These are phyloP conservation scores for Oreortyx pictus DNA, from an alignment of 2,797 vertebrate species.

Conservation along the genomic window DNA sequence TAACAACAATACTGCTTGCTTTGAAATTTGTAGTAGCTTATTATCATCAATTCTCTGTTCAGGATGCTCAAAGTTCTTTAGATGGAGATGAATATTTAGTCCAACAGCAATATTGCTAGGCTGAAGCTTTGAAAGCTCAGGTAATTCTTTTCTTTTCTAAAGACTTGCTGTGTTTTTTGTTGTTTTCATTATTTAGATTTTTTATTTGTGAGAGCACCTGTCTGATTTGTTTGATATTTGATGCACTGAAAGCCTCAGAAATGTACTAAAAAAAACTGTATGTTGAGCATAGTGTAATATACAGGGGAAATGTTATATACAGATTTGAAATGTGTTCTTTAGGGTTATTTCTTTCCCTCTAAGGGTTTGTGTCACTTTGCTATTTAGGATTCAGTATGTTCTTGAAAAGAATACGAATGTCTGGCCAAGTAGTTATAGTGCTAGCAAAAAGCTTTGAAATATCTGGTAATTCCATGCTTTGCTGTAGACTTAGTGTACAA, in stretches of 20 bases:
- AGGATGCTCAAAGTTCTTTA: background rate
- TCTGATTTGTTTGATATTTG: background rate
- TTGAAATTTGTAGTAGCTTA: conserved; percentile 3
- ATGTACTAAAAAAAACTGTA: background rate
- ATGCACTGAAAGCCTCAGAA: background rate
- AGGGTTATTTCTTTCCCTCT: conserved; percentile 19
- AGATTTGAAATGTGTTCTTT: background rate
- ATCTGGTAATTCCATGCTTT: background rate
- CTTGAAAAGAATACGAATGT: conserved; percentile 16
- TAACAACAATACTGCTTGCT: background rate
- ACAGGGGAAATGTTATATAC: background rate
- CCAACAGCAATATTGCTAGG: background rate
- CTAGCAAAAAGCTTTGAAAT: conserved; percentile 13
- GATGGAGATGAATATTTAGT: background rate
- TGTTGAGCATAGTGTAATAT: background rate
- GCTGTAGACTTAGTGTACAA: background rate
- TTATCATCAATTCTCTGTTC: background rate
- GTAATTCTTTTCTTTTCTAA: background rate
- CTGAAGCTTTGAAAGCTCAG: background rate
- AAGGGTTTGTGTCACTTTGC: background rate
- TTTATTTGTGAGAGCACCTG: background rate
- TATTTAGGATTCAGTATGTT: background rate
- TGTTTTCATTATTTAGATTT: background rate
- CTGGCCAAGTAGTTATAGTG: background rate
- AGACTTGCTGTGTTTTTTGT: background rate